Conservation (phyloP, 2,113 vertebrate species). For the Tachysurus vachellii region DNA sequence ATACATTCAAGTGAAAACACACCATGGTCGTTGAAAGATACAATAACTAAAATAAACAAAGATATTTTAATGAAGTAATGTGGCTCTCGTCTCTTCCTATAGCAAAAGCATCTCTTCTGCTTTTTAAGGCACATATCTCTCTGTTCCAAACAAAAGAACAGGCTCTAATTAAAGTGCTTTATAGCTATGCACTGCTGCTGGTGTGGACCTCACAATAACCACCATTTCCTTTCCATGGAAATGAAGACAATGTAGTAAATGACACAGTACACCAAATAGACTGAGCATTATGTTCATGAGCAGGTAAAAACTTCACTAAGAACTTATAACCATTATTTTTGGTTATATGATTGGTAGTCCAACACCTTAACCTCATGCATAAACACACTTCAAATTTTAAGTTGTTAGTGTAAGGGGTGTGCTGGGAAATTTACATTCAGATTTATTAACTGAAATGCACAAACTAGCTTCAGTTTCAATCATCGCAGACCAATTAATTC, state of each 20-base stretch:
- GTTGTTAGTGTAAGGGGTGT: neutral
- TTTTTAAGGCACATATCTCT: neutral
- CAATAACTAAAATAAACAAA: neutral
- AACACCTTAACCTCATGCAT: neutral
- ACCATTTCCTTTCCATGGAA: neutral
- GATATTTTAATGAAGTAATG: neutral
- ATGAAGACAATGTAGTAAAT: neutral
- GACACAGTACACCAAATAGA: neutral
- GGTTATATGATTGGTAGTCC: too few relatives aligned
- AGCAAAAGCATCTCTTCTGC: neutral
- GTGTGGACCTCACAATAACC: neutral
- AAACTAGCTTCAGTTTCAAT: neutral
- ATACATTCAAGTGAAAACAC: neutral
- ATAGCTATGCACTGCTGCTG: neutral
- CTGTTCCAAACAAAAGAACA: neutral
- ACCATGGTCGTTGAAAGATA: neutral
- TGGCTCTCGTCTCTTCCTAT: neutral
- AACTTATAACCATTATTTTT: neutral
- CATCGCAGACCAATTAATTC: neutral
- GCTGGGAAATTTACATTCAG: neutral
- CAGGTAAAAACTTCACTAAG: neutral
- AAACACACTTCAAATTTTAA: neutral
- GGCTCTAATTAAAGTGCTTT: neutral
- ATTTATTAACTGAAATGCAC: neutral
- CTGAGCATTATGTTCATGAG: neutral